Percentiles rank a stretch among this genome's conserved stretches.
These are phyloP conservation scores for Mugil cephalus DNA, from an alignment of 2,113 vertebrate species.

Conservation along the genomic window DNA sequence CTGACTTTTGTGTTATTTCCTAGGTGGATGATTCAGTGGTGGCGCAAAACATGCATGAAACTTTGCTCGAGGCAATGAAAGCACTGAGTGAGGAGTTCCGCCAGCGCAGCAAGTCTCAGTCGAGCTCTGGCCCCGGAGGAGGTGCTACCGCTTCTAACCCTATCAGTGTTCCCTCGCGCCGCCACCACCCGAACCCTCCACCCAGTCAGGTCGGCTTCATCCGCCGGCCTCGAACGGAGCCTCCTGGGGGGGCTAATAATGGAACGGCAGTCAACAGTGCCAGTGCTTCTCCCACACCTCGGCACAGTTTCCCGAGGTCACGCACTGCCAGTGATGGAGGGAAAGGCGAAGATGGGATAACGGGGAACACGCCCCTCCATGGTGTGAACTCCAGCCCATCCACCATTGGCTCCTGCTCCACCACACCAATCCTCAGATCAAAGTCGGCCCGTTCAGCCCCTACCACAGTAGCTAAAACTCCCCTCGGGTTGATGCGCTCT, in stretches of 20 bases:
- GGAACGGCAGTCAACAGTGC: constrained; percentile 59
- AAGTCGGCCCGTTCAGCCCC: constrained; percentile 78
- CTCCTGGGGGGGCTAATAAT: constrained; percentile 68
- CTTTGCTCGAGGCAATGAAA: constrained; percentile 88
- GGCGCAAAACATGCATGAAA: constrained; percentile 90
- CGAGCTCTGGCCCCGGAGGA: constrained; percentile 79
- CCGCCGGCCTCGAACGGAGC: constrained; percentile 83
- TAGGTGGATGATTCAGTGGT: constrained; percentile 87
- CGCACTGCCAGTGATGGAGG: constrained; percentile 83
- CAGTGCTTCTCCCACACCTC: constrained; percentile 78
- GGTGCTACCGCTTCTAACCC: constrained; percentile 86
- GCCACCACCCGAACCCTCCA: constrained; percentile 77
- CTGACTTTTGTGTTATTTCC: constrained; percentile 5
- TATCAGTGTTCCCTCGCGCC: constrained; percentile 83
- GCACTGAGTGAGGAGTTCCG: constrained; percentile 87
- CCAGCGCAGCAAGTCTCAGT: constrained; percentile 86
- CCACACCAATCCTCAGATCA: constrained; percentile 82
- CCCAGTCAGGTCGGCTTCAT: constrained; percentile 83
- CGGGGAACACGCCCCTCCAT: constrained; percentile 34
- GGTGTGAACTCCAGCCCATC: constrained; percentile 77
- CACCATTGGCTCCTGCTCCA: constrained; percentile 81
- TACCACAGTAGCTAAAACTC: constrained; percentile 73
- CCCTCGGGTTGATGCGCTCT: constrained; percentile 83
- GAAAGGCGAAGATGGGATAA: constrained; percentile 71
- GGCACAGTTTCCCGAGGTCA: constrained; percentile 77